Base-by-base conservation (phyloP, 2,888 invertebrate genomes). In the Anthrax anthrax region DNA sequence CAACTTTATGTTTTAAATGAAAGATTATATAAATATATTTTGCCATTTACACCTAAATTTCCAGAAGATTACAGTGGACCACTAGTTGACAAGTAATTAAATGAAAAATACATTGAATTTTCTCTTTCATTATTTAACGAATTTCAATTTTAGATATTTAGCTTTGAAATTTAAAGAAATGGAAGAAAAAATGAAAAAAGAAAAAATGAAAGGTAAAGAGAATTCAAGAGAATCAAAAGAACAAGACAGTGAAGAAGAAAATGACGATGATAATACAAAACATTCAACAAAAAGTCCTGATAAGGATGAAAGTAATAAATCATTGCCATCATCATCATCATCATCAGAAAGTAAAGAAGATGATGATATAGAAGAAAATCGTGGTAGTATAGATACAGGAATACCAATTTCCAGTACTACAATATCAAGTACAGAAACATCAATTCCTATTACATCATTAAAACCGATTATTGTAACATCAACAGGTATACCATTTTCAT, bases 61-160 rank as follows among this genome's bases (percentile, higher is more conserved):
- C 90, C 90, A 0, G 89, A 90, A 64, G 90, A 90, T 61, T 90
- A 84, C 60, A 84, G 83, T 54, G 90, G 90, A 10, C 89, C 89
- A 9, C 72, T 88, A 57, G 89, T 89, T 10, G 89, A 90, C 60
- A 83, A 80, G 81, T 82, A 70, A 32, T 39, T 29, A 38, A 4
- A 18, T n/a, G 27, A 36, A 23, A 23, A 23, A 23, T 23, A 23
- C 4, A 23, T 23, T 23, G 23, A 23, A 6, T 23, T 6, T 23
- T 23, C 8, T 14, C 40, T 12, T 17, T 12, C 13, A 18, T 34
- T 42, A 29, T 41, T 29, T 27, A 39, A 18, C 10, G 23, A 17
- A 23, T 45, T 42, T 36, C 18, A 42, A 43, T 69, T 70, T 18
- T 60, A 82, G 85, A 68, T 88, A 88, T 60, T 69, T 89, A 43